phyloP scores from a whole-genome alignment of 2,113 vertebrate species.

The western clawed frog (Xenopus tropicalis) region DNA sequence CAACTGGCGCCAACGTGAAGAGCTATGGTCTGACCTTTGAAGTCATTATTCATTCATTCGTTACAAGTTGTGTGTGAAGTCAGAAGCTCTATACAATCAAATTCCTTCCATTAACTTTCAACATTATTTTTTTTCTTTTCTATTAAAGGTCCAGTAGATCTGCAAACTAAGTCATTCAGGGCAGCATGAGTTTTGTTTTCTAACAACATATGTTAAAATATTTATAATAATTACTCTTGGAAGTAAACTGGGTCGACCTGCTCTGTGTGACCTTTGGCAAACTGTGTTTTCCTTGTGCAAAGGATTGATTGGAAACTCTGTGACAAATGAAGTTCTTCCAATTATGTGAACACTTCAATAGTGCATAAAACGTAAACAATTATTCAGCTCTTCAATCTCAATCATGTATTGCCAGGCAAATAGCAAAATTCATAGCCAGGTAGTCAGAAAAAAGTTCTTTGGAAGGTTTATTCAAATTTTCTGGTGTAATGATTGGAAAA shows the following conservation, averaged over 20 bases:
- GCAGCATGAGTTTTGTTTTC: constrained; percentile 1
- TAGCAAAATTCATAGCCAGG: no score
- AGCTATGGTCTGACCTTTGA: constrained; percentile 18
- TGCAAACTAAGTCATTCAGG: constrained; percentile 3
- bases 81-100: constrained; percentile 1
- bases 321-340: not conserved
- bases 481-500: no score
- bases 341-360: not conserved
- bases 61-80: constrained; percentile 18
- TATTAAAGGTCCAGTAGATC: constrained; percentile 19
- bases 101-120: constrained; percentile 4
- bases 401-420: no score
- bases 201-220: constrained; percentile 14
- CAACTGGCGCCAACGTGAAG: constrained; percentile 9
- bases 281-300: constrained; percentile 1
- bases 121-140: constrained; percentile 7
- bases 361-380: no score
- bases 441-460: no score
- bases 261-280: constrained; percentile 18
- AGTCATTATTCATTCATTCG: constrained; percentile 34
- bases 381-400: no score
- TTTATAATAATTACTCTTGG: constrained; percentile 21
- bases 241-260: constrained; percentile 7
- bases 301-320: constrained; percentile 7
- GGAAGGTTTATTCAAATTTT: no score